Evolutionary conservation across 2,797 vertebrate species (phyloP).

Genomic region (Jordanella pulchra): DNA sequence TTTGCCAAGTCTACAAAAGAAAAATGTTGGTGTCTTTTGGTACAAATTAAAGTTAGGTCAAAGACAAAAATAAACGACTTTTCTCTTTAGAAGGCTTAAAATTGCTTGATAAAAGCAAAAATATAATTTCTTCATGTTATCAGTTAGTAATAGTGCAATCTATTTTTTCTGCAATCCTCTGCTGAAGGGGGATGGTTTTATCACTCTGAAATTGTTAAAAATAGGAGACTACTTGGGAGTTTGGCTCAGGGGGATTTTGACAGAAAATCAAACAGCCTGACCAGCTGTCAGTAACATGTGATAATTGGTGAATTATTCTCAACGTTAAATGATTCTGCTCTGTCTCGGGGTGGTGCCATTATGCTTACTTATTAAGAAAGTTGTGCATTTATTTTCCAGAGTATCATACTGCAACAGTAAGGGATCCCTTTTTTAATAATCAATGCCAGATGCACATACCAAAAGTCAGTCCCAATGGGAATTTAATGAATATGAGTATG

Average conservation of each 20-base stretch:
- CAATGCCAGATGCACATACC: too few relatives aligned
- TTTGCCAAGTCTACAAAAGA: neutral
- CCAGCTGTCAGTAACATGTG: conserved; percentile 3
- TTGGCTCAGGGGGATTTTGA: conserved; percentile 6
- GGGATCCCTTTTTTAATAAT: too few relatives aligned
- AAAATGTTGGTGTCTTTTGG: neutral
- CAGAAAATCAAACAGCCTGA: conserved; percentile 12
- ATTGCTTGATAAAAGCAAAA: neutral
- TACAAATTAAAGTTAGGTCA: neutral
- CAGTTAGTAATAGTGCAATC: neutral
- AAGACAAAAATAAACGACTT: neutral
- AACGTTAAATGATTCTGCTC: neutral
- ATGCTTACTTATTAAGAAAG: conserved; percentile 14
- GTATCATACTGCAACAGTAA: neutral
- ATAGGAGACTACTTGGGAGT: neutral
- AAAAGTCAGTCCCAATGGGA: neutral
- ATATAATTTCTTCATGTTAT: neutral
- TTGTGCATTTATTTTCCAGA: neutral
- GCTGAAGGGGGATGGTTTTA: neutral
- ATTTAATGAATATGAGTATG: conserved; percentile 2
- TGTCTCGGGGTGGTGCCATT: neutral
- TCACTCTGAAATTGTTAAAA: neutral
- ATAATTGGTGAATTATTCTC: neutral
- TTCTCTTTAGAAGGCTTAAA: too few relatives aligned
- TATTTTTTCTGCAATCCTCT: neutral